phyloP scores from a whole-genome alignment of 2,888 invertebrate genomes.

The Tholera decimalis region DNA sequence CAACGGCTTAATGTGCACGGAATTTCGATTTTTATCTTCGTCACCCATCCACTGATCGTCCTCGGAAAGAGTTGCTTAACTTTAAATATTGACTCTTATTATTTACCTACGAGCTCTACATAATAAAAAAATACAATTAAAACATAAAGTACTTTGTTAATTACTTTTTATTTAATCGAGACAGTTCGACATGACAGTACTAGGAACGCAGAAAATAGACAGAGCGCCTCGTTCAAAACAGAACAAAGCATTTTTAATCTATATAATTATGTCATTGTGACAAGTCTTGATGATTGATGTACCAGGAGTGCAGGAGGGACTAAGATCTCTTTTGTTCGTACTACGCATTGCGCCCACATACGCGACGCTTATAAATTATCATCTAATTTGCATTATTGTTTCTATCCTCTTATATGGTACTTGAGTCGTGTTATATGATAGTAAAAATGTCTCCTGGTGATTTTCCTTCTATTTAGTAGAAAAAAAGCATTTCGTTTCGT shows the following conservation, averaged over 20 bases:
- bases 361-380: conserved; percentile 36
- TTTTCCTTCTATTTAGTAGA: background rate
- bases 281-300: conserved; percentile 2
- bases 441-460: conserved; percentile 6
- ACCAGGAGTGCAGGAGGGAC: conserved; percentile 1
- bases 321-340: conserved; percentile 39
- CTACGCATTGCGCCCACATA: conserved; percentile 16
- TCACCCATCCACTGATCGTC: too few species aligned
- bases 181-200: background rate
- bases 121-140: too few species aligned
- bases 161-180: too few species aligned
- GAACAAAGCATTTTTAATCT: conserved; percentile 13
- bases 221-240: background rate
- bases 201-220: background rate
- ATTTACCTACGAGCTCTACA: too few species aligned
- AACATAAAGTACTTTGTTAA: too few species aligned
- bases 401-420: conserved; percentile 17
- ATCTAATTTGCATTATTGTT: conserved; percentile 43
- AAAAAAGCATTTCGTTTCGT: too few species aligned
- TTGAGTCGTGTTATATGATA: background rate
- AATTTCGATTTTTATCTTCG: too few species aligned
- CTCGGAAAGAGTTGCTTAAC: too few species aligned
- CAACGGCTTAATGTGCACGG: too few species aligned
- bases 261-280: conserved; percentile 11
- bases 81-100: too few species aligned